These are phyloP conservation scores for Pomatorhinus ruficollis DNA, from an alignment of 2,113 vertebrate species.

Conservation along the genomic window DNA sequence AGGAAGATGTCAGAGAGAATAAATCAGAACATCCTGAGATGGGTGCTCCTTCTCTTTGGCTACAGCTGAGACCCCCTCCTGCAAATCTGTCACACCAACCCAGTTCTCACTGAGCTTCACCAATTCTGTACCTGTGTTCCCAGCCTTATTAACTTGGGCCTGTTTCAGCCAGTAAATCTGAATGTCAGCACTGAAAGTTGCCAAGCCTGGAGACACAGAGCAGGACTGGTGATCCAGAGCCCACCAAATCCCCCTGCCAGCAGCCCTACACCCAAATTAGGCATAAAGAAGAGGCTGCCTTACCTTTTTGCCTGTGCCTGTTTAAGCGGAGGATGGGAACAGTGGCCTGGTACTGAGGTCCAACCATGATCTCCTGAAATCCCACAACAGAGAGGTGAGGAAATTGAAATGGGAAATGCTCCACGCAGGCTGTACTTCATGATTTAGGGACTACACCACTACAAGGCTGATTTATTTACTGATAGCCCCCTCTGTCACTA, in stretches of 20 bases:
- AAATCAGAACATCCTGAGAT: neutral
- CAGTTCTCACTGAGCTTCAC: neutral
- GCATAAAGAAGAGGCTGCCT: neutral
- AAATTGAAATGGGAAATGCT: neutral
- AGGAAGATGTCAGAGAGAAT: neutral
- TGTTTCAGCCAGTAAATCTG: neutral
- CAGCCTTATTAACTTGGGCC: neutral
- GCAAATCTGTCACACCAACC: neutral
- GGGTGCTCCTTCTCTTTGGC: neutral
- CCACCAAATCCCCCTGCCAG: neutral
- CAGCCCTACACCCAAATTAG: neutral
- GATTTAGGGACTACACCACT: neutral
- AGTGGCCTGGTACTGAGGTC: conserved; percentile 89
- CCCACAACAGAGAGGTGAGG: neutral
- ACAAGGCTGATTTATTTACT: neutral
- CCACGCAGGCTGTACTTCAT: fast-evolving
- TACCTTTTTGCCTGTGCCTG: conserved; percentile 82
- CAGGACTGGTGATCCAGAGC: neutral
- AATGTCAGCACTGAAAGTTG: neutral
- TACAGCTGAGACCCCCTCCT: neutral
- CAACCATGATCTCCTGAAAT: conserved; percentile 92
- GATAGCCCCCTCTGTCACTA: neutral
- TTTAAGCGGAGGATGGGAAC: conserved; percentile 80
- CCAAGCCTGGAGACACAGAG: neutral
- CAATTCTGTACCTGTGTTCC: neutral